Conservation (phyloP, 2,888 invertebrate genomes). For the Cerceris ruficornis region DNA sequence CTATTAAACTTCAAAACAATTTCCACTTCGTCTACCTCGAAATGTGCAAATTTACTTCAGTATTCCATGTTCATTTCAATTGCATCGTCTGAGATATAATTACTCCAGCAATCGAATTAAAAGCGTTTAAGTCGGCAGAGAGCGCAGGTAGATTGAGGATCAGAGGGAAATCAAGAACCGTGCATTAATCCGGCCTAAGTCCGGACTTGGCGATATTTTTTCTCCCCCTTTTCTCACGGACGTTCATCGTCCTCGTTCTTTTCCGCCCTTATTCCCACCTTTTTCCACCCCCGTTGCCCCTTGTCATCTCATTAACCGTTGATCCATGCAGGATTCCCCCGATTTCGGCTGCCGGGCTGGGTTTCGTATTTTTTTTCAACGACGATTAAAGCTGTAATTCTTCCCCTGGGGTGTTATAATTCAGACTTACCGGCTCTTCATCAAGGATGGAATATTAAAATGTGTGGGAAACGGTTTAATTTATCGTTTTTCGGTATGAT, state of each 20-base stretch:
- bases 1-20: background rate
- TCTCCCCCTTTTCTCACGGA: slow-evolving; percentile 8
- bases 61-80: slow-evolving; percentile 52
- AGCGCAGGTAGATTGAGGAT: slow-evolving; percentile 52
- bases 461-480: too few relatives aligned
- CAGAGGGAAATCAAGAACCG: slow-evolving; percentile 56
- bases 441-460: too few relatives aligned
- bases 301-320: slow-evolving; percentile 46
- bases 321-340: slow-evolving; percentile 20
- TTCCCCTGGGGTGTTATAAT: background rate
- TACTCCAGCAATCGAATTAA: slow-evolving; percentile 55
- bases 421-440: too few relatives aligned
- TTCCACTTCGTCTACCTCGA: background rate
- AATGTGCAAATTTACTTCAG: background rate
- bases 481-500: too few relatives aligned
- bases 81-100: slow-evolving; percentile 42
- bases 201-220: slow-evolving; percentile 39
- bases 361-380: background rate
- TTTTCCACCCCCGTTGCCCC: slow-evolving; percentile 4
- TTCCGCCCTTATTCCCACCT: background rate
- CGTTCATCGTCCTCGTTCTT: background rate
- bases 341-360: too few relatives aligned
- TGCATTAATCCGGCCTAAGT: slow-evolving; percentile 58
- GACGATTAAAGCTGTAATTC: background rate
- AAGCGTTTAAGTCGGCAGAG: slow-evolving; percentile 32